Evolutionary conservation across 1,140 invertebrate genomes (phyloP), one percentile per base, ranked within the genome.

Genomic region (Zeugodacus cucurbitae): DNA sequence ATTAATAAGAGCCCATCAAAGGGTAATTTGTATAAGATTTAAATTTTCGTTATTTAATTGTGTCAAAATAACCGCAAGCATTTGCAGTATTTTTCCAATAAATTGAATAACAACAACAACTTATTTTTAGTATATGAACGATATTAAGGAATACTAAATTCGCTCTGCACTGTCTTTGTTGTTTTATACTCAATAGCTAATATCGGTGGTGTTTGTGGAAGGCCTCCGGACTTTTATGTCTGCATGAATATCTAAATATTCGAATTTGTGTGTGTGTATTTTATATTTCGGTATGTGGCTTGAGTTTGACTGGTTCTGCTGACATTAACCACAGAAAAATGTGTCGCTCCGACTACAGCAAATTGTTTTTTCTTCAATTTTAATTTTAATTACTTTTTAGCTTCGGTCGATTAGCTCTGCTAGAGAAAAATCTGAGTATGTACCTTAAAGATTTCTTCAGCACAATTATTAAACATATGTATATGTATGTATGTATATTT

Each of bases 71-170:
- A 34, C 67, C 34, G 20, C 32, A 7, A 41, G 67, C 67, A 17
- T 74, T 74, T 41, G 22, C 32, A 37, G 34, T 74, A 37, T 41
- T 67, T 70, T 74, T 74, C 67, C 67, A 74, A 74, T 74, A 74
- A 74, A 74, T 74, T 41, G 67, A 74, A 41, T 74, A 74, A 74
- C 62, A 67, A 67, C 62, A 67, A 67, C 26, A 67, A 32, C 2
- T 34, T 67, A 3, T 34, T 8, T 32, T 17, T 10, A 67, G 29
- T 3, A 67, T 32, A 32, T 67, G 29, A 67, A 32, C 26, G 11
- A 14, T 5, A 67, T 67, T 67, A 67, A 67, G 32, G 62, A 32
- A 32, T 67, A 67, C 32, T 67, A 32, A 67, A 67, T 67, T 67
- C 29, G 10, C n/a, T 67, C 14, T 62, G n/a, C 59, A 26, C 5